phyloP scores from a whole-genome alignment of 2,113 vertebrate genomes.

The Melospiza georgiana region DNA sequence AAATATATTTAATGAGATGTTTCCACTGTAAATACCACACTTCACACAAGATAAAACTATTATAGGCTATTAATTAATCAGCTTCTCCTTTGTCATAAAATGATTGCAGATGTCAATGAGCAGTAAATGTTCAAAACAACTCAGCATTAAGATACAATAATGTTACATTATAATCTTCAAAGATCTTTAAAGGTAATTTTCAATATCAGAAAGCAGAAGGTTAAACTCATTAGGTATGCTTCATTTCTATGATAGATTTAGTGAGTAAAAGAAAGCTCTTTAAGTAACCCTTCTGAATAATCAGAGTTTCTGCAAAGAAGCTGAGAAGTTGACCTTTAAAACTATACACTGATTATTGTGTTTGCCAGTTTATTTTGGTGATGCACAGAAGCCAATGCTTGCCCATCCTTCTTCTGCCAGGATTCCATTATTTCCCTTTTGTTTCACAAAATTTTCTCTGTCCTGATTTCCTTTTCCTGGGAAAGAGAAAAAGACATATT shows the following conservation, averaged over 20 bases:
- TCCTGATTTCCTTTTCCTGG: background rate
- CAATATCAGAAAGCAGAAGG: background rate
- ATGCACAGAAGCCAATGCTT: background rate
- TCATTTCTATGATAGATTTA: background rate
- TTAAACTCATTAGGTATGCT: background rate
- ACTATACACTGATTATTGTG: background rate
- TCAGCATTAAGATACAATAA: background rate
- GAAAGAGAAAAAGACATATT: background rate
- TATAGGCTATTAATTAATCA: background rate
- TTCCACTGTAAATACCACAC: background rate
- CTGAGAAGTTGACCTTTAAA: background rate
- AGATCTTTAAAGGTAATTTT: background rate
- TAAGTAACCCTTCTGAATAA: background rate
- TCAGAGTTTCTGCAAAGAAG: background rate
- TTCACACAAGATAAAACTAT: background rate
- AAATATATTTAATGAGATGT: background rate
- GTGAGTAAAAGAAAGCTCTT: background rate
- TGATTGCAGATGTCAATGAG: background rate
- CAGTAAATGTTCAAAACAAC: background rate
- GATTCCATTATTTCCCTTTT: background rate
- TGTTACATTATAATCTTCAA: background rate
- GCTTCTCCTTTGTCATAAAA: background rate
- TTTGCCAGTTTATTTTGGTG: background rate
- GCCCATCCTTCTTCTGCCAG: background rate
- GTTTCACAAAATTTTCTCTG: background rate